Conservation (phyloP, 2,797 vertebrate species). For the Philypnodon macrostomus region DNA sequence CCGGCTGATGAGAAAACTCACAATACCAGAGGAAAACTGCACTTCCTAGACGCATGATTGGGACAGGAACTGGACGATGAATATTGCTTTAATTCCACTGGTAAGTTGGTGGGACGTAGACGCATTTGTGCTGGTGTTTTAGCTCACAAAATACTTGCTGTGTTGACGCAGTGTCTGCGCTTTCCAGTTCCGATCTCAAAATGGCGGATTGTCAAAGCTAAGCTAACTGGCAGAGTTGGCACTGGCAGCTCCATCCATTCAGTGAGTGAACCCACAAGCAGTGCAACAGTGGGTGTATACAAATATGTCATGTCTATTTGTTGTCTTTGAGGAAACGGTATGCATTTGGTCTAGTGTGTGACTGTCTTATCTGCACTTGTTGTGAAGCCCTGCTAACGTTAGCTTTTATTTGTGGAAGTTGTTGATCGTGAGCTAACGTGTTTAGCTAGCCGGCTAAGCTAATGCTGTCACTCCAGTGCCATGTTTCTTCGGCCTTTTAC, state of each 20-base stretch:
- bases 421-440: conserved; percentile 51
- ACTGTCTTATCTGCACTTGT: conserved; percentile 37
- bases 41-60: background rate
- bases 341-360: too few species aligned
- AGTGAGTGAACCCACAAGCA: background rate
- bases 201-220: conserved; percentile 90
- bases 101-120: conserved; percentile 36
- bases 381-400: conserved; percentile 43
- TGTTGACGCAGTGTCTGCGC: conserved; percentile 76
- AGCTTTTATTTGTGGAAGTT: conserved; percentile 63
- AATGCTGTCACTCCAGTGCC: conserved; percentile 45
- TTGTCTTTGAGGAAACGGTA: too few species aligned
- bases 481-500: conserved; percentile 20
- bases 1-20: conserved; percentile 69
- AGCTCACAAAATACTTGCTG: conserved; percentile 59
- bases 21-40: conserved; percentile 25
- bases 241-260: conserved; percentile 16
- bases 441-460: conserved; percentile 42
- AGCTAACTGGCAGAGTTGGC: conserved; percentile 62
- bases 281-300: too few species aligned
- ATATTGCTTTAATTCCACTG: conserved; percentile 15
- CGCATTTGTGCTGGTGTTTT: conserved; percentile 21
- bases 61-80: conserved; percentile 29
- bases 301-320: too few species aligned
- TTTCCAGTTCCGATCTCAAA: conserved; percentile 83